phyloP scores from a whole-genome alignment of 35 echinoderm and acorn worm genomes.

The Eucidaris tribuloides region DNA sequence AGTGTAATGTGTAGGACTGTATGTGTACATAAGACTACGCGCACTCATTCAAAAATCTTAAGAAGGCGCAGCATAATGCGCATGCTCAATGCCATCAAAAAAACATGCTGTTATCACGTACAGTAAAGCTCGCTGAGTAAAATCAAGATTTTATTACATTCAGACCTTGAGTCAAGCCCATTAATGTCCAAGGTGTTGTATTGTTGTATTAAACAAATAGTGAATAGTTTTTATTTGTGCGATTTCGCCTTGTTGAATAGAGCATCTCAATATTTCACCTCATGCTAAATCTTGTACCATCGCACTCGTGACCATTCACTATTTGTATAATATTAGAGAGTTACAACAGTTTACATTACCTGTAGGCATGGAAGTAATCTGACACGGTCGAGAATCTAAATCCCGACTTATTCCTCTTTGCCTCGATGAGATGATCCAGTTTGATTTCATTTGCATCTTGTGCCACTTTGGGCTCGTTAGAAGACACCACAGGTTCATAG shows the following conservation, averaged over 20 bases:
- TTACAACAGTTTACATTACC: no score
- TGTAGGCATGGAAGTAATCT: slow-evolving; percentile 24
- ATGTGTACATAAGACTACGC: no score
- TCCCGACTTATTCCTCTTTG: background rate
- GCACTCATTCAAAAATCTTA: no score
- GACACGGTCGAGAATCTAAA: slow-evolving; percentile 24
- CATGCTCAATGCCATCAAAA: no score
- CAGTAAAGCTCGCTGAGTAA: no score
- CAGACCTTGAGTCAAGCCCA: background rate
- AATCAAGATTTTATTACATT: no score
- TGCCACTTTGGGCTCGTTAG: background rate
- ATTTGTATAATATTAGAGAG: no score
- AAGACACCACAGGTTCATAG: background rate
- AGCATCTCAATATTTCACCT: background rate
- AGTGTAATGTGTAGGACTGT: no score
- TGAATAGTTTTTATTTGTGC: background rate
- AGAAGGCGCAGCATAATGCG: no score
- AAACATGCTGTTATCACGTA: no score
- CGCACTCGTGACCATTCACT: no score
- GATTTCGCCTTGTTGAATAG: background rate
- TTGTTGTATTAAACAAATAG: background rate
- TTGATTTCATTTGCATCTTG: background rate
- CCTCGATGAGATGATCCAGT: background rate
- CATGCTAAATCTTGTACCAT: background rate
- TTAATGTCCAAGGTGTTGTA: background rate